phyloP scores from a whole-genome alignment of 2,888 invertebrate genomes.

The Drosophila phalerata region DNA sequence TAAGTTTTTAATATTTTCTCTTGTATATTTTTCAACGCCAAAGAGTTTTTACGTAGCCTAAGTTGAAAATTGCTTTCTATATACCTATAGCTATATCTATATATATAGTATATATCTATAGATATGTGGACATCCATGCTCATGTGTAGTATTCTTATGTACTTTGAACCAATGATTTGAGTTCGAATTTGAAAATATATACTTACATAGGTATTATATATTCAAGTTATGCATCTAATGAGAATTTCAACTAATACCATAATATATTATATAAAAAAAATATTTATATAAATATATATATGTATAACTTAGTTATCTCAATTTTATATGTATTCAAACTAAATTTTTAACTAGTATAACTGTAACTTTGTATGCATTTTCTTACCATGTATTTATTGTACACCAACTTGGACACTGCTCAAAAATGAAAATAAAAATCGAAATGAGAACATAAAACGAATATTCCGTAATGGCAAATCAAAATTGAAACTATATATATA shows the following conservation, averaged over 20 bases:
- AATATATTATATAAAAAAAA: conserved; percentile 24
- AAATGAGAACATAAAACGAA: conserved; percentile 43
- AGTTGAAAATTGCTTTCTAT: conserved; percentile 62
- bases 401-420: conserved; percentile 63
- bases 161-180: conserved; percentile 50
- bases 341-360: conserved; percentile 78
- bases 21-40: conserved; percentile 73
- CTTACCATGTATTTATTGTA: conserved; percentile 74
- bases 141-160: conserved; percentile 17
- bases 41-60: conserved; percentile 71
- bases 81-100: conserved; percentile 2
- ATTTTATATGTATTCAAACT: conserved; percentile 72
- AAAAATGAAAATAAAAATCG: conserved; percentile 22
- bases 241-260: conserved; percentile 45
- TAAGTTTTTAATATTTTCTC: conserved; percentile 42
- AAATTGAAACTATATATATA: conserved; percentile 22
- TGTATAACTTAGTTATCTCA: conserved; percentile 75
- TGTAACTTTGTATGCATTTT: conserved; percentile 79
- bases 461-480: conserved; percentile 45
- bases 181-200: conserved; percentile 37
- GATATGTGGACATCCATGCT: conserved; percentile 6
- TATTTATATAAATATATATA: conserved; percentile 32
- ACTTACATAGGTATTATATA: conserved; percentile 44
- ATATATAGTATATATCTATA: conserved; percentile 14
- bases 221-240: conserved; percentile 46